A percentile compares a stretch with the other conserved stretches of the same genome.
Evolutionary conservation across 2,113 vertebrate genomes (phyloP).

Genomic region (Pteronura brasiliensis): DNA sequence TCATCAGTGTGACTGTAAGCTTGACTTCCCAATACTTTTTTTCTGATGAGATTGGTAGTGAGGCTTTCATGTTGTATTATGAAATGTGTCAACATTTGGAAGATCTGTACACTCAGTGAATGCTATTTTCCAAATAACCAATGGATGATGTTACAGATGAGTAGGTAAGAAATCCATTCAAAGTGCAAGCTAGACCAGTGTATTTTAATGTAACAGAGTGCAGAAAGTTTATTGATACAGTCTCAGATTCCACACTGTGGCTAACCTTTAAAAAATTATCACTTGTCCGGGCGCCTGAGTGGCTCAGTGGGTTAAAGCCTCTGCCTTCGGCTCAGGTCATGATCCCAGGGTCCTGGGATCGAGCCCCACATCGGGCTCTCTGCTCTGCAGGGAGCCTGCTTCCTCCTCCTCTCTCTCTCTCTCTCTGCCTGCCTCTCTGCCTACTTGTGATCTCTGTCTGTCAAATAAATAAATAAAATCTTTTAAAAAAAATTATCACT

Average conservation of each 20-base stretch:
- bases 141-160: background rate
- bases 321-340: too few relatives aligned
- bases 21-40: slow-evolving; percentile 24
- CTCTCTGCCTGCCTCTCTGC: too few relatives aligned
- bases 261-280: background rate
- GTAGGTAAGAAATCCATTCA: background rate
- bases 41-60: background rate
- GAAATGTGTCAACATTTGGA: background rate
- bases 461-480: too few relatives aligned
- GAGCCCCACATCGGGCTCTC: too few relatives aligned
- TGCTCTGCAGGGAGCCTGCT: too few relatives aligned
- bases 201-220: background rate
- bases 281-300: too few relatives aligned
- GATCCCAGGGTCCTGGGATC: too few relatives aligned
- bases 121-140: background rate
- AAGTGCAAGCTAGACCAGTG: background rate
- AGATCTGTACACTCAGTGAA: background rate
- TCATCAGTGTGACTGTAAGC: background rate
- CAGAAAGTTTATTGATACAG: background rate
- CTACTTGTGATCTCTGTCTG: too few relatives aligned
- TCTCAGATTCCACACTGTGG: background rate
- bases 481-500: background rate
- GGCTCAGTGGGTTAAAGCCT: too few relatives aligned
- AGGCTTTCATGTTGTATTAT: background rate
- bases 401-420: too few relatives aligned